Percentiles rank a stretch among this genome's conserved stretches.
phyloP scores from a whole-genome alignment of 2,113 vertebrate species.

The Guaruba guarouba region DNA sequence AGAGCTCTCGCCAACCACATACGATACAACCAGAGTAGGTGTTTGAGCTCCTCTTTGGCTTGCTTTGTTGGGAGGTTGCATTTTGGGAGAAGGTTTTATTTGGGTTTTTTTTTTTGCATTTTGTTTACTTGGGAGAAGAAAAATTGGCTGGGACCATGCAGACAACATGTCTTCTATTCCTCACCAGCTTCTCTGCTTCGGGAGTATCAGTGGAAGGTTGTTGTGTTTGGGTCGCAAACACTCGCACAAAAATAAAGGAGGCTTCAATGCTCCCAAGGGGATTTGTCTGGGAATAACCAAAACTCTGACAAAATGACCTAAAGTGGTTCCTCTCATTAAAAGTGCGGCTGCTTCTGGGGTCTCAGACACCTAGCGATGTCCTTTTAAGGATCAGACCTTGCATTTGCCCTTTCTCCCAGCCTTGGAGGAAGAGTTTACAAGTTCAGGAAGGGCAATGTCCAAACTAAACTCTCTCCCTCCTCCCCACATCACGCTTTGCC shows the following conservation, averaged over 20 bases:
- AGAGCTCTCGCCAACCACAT: not conserved
- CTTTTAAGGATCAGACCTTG: conserved; percentile 73
- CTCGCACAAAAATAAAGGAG: not conserved
- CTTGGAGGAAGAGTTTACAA: not conserved
- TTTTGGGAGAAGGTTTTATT: not conserved
- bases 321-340: not conserved
- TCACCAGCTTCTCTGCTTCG: conserved; percentile 28
- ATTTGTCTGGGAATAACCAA: not conserved
- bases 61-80: not conserved
- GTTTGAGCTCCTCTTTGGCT: not conserved
- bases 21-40: not conserved
- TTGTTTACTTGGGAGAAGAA: conserved; percentile 39
- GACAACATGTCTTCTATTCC: conserved; percentile 26
- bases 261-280: conserved; percentile 10
- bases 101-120: not conserved
- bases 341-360: conserved; percentile 43
- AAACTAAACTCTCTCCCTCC: conserved; percentile 8
- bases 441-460: not conserved
- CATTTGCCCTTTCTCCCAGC: not conserved
- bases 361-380: conserved; percentile 70
- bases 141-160: conserved; percentile 14
- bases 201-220: conserved; percentile 36
- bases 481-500: not conserved
- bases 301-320: not conserved
- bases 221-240: conserved; percentile 54